Percentiles rank a stretch among this genome's conserved stretches.
These are phyloP conservation scores for Holothuria glaberrima DNA, from an alignment of 35 echinoderm and acorn worm species.

Conservation along the genomic window DNA sequence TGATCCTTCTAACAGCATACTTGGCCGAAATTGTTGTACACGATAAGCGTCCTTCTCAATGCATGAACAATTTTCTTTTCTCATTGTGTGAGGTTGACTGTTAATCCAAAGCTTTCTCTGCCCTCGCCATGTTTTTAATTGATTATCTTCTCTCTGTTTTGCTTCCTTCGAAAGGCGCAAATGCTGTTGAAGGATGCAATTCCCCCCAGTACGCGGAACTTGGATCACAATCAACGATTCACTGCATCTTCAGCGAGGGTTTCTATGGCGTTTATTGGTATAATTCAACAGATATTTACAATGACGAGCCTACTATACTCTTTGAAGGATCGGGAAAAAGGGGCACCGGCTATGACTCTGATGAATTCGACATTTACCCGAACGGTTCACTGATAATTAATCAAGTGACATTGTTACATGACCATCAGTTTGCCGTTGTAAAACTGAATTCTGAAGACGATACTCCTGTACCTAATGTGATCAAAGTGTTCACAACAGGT, in stretches of 20 bases:
- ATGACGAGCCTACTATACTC: not conserved
- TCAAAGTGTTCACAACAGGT: too few relatives aligned
- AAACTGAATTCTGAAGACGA: not conserved
- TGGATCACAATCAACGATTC: not conserved
- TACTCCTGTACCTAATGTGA: too few relatives aligned
- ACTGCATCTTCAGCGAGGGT: not conserved
- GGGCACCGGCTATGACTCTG: not conserved
- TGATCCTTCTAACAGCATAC: too few relatives aligned
- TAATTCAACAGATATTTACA: slow-evolving; percentile 5
- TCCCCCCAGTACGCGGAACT: not conserved
- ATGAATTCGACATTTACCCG: not conserved
- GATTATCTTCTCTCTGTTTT: too few relatives aligned
- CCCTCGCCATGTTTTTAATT: too few relatives aligned
- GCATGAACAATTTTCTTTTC: too few relatives aligned
- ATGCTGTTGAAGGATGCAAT: too few relatives aligned
- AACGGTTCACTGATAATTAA: slow-evolving; percentile 22
- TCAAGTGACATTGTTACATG: not conserved
- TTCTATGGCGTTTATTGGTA: slow-evolving; percentile 23
- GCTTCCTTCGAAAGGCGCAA: too few relatives aligned
- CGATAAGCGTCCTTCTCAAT: too few relatives aligned
- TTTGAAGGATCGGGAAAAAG: not conserved
- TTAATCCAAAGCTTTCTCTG: too few relatives aligned
- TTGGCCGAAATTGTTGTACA: too few relatives aligned
- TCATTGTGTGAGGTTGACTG: too few relatives aligned
- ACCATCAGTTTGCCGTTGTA: not conserved